These are phyloP conservation scores for Drosophila acutilabella DNA, from an alignment of 2,888 invertebrate genomes.

Conservation along the genomic window DNA sequence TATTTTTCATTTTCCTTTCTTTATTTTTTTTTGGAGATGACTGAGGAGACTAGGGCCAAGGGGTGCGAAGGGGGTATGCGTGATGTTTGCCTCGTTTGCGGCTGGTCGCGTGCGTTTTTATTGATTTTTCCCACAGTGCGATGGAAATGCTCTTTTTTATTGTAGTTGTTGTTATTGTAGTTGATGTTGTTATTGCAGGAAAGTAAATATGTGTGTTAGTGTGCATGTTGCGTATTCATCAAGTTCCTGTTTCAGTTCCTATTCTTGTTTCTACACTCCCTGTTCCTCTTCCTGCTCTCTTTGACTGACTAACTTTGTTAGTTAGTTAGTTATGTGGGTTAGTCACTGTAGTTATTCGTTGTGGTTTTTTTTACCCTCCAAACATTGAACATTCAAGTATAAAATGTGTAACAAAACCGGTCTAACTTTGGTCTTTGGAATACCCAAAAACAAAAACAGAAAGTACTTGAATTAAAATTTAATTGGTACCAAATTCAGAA, in stretches of 20 bases:
- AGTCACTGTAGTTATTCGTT: conserved; percentile 1
- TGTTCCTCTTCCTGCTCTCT: neutral
- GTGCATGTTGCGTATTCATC: conserved; percentile 51
- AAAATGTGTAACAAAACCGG: neutral
- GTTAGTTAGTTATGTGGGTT: conserved; percentile 39
- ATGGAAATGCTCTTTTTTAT: conserved; percentile 25
- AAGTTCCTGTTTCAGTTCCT: conserved; percentile 33
- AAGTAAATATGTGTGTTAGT: conserved; percentile 16
- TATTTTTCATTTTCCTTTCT: neutral
- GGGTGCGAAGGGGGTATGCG: neutral
- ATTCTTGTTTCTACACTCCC: neutral
- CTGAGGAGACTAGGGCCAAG: neutral
- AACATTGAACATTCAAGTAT: neutral
- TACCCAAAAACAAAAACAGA: too few relatives aligned
- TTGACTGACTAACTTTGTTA: conserved; percentile 32
- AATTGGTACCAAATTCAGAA: too few relatives aligned
- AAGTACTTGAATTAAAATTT: too few relatives aligned
- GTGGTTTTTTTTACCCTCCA: neutral
- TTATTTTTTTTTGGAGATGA: neutral
- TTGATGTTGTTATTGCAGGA: conserved; percentile 29
- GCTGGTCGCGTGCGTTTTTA: conserved; percentile 66
- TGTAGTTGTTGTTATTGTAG: conserved; percentile 12
- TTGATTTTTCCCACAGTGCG: conserved; percentile 71
- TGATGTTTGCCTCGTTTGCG: conserved; percentile 22
- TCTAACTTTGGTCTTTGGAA: too few relatives aligned